Base-by-base conservation (phyloP, 2,888 invertebrate genomes). In the Liopterus haemorrhoidalis region DNA sequence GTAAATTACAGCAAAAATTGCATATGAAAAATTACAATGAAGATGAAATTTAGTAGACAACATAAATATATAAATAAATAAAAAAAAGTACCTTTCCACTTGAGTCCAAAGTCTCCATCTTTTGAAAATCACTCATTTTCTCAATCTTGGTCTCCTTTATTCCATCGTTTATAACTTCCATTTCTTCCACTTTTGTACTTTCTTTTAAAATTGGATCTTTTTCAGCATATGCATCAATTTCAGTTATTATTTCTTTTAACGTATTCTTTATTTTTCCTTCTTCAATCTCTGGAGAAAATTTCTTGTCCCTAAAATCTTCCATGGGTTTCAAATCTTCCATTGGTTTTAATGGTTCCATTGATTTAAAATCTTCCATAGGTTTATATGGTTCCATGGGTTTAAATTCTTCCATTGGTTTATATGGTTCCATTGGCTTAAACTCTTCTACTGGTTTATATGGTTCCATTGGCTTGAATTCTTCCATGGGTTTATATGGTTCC, bases 241-340 rank as follows among this genome's bases (percentile, higher is more conserved):
- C 76, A 20, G 74, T 76, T 53, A 78, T 77, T 40, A 78, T 78
- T 57, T 77, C 75, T 53, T 75, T 74, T 41, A 78, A 62, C 11
- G 73, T 71, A 56, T 72, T 74, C 54, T 74, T 75, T 45, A 75
- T 71, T 54, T 67, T 71, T 50, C 72, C 74, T 57, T 75, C 72
- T 54, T 71, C 66, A 43, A 73, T 73, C 61, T 73, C 68, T 1
- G 56, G 30, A 6, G 24, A 30, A 18, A 24, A 21, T 45, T 28
- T 35, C 22, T 35, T 32, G 9, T 28, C 33, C 16, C 32, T 41
- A 18, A 24, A 21, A 5, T 25, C 46, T 15, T 44, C 31, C 9
- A 20, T 21, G 15, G 27, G 27, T 21, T 40, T 46, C 4, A 28
- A 41, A 11, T 44, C 43, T 20, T 41, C 41, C 6, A 44, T 33